These are phyloP conservation scores for Craterocephalus amniculus DNA, from an alignment of 2,797 vertebrate genomes.

Conservation along the genomic window DNA sequence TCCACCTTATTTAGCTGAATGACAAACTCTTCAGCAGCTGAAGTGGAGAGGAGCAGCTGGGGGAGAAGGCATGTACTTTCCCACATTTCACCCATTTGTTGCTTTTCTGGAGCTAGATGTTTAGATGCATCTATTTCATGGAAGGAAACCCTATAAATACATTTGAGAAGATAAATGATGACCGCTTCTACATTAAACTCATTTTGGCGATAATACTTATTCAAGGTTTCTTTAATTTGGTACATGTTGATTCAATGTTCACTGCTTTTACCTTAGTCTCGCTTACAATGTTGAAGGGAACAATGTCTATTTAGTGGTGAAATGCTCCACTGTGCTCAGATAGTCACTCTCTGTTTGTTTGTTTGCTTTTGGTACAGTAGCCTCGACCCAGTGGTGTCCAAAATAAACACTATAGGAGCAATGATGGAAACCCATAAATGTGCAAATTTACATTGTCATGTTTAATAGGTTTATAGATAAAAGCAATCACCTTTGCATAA, in stretches of 20 bases:
- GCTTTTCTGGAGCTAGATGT: constrained; percentile 44
- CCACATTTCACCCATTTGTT: constrained; percentile 61
- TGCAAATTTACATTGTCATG: background rate
- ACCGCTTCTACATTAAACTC: too few relatives aligned
- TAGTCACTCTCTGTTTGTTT: constrained; percentile 23
- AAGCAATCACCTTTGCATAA: background rate
- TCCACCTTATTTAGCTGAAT: constrained; percentile 68
- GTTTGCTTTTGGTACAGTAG: constrained; percentile 9
- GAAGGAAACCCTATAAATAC: background rate
- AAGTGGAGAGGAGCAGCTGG: constrained; percentile 55
- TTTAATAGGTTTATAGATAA: background rate
- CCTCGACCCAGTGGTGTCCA: constrained; percentile 2
- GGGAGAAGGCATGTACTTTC: constrained; percentile 41
- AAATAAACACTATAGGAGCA: background rate
- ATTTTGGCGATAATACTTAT: too few relatives aligned
- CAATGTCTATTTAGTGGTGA: constrained; percentile 6
- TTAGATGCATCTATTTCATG: constrained; percentile 9
- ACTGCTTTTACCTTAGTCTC: constrained; percentile 9
- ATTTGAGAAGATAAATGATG: background rate
- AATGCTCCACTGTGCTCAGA: constrained; percentile 12
- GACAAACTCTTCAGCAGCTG: constrained; percentile 69
- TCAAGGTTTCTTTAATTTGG: constrained; percentile 5
- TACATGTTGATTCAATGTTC: background rate
- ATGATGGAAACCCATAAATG: background rate
- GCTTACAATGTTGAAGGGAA: constrained; percentile 8